Percentiles rank a stretch among this genome's conserved stretches.
Evolutionary conservation across 2,888 invertebrate genomes (phyloP).

Genomic region (Temnothorax unifasciatus): DNA sequence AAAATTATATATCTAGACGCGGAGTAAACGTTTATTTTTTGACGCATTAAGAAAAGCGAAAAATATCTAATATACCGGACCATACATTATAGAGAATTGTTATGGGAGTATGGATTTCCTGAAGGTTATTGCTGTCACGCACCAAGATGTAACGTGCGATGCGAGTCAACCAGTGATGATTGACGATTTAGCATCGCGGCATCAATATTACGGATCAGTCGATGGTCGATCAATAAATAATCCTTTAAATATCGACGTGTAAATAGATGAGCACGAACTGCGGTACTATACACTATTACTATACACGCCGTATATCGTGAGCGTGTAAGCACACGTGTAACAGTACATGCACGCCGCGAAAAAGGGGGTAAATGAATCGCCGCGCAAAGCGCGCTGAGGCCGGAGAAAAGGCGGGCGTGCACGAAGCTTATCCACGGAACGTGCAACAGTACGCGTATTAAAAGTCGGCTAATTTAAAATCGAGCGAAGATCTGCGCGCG

Average conservation of each 20-base stretch:
- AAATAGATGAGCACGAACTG: constrained; percentile 66
- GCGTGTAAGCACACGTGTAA: constrained; percentile 22
- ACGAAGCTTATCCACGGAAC: constrained; percentile 80
- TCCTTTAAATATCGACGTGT: constrained; percentile 73
- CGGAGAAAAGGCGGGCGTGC: constrained; percentile 71
- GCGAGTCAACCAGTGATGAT: constrained; percentile 48
- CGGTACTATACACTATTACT: not conserved
- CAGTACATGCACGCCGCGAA: constrained; percentile 57
- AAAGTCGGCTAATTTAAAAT: constrained; percentile 83
- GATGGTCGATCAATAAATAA: constrained; percentile 74
- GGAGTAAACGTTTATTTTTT: not conserved
- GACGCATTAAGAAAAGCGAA: not conserved
- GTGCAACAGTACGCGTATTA: constrained; percentile 81
- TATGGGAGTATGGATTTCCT: not conserved
- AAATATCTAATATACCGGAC: not conserved
- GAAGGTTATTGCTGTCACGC: constrained; percentile 22
- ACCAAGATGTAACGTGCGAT: constrained; percentile 12
- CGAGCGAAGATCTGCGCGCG: constrained; percentile 80
- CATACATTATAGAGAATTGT: not conserved
- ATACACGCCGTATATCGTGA: constrained; percentile 26
- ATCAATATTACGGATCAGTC: constrained; percentile 70
- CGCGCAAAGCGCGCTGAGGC: constrained; percentile 59
- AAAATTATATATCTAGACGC: not conserved
- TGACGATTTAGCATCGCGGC: constrained; percentile 73
- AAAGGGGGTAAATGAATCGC: constrained; percentile 60